Percentiles rank a stretch among this genome's conserved stretches.
These are phyloP conservation scores for Caenorhabditis sp. DNA, from an alignment of 2,888 invertebrate genomes.

Conservation along the genomic window DNA sequence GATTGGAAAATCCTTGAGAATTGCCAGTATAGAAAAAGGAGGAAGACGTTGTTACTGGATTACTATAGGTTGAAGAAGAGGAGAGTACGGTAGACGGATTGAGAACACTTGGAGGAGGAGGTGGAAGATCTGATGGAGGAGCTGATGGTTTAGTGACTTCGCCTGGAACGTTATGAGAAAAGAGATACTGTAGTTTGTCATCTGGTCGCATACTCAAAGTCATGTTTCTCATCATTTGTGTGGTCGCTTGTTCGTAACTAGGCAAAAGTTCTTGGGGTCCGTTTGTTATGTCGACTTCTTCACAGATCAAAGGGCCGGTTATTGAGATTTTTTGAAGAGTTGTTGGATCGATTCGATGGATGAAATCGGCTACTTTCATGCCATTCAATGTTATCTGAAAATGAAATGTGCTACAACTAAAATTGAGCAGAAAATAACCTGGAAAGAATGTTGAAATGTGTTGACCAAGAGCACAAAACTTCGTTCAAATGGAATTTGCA, in stretches of 20 bases:
- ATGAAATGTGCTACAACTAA: too few relatives aligned
- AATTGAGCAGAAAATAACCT: too few relatives aligned
- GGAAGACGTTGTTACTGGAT: constrained; percentile 10
- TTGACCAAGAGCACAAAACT: constrained; percentile 8
- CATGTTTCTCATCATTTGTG: neutral
- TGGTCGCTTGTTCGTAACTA: constrained; percentile 30
- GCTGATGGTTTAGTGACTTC: constrained; percentile 6
- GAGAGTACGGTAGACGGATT: neutral
- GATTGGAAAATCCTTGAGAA: constrained; percentile 34
- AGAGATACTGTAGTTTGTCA: too few relatives aligned
- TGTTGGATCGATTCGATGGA: constrained; percentile 28
- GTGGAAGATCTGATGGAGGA: constrained; percentile 8
- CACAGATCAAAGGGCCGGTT: constrained; percentile 27
- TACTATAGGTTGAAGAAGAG: neutral
- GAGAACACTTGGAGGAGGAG: constrained; percentile 13
- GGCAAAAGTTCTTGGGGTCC: constrained; percentile 17
- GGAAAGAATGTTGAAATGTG: constrained; percentile 27
- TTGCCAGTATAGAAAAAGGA: constrained; percentile 26
- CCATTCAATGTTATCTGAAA: constrained; percentile 28
- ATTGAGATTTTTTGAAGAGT: constrained; percentile 9
- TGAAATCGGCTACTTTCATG: constrained; percentile 30
- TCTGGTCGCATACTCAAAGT: neutral
- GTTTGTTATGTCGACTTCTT: constrained; percentile 23
- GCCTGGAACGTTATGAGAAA: neutral
- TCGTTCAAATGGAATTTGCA: constrained; percentile 2